These are phyloP conservation scores for Nomada fabriciana DNA, from an alignment of 2,888 invertebrate species.

Conservation along the genomic window DNA sequence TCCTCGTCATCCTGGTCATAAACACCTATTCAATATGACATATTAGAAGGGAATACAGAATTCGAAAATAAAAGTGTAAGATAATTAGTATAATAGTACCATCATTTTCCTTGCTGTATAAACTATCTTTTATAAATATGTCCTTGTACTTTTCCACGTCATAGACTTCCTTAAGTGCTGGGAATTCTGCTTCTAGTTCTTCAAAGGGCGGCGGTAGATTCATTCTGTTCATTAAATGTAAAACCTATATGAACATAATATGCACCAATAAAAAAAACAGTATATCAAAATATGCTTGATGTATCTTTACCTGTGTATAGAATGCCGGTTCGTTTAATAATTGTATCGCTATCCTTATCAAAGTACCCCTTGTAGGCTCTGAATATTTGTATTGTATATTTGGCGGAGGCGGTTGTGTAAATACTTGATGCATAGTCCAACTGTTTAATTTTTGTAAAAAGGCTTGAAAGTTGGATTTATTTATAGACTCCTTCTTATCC, in stretches of 20 bases:
- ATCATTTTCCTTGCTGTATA: constrained; percentile 71
- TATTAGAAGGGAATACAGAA: constrained; percentile 4
- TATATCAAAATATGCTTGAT: background rate
- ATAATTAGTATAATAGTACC: constrained; percentile 28
- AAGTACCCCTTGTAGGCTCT: constrained; percentile 89
- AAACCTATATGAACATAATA: constrained; percentile 85
- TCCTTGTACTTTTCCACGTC: constrained; percentile 79
- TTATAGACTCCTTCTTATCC: constrained; percentile 60
- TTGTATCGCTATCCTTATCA: constrained; percentile 91
- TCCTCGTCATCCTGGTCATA: constrained; percentile 84
- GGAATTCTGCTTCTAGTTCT: constrained; percentile 83
- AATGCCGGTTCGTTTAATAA: constrained; percentile 92
- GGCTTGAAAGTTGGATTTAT: constrained; percentile 77
- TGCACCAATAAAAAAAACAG: constrained; percentile 14
- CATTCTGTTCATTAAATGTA: constrained; percentile 98
- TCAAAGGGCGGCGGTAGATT: constrained; percentile 94
- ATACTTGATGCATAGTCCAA: constrained; percentile 87
- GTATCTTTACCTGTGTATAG: constrained; percentile 86
- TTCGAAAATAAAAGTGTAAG: background rate
- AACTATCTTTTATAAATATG: constrained; percentile 74
- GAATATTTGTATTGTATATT: constrained; percentile 93
- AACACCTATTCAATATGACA: constrained; percentile 11
- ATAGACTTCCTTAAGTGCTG: constrained; percentile 78
- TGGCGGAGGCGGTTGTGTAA: constrained; percentile 91
- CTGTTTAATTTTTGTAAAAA: constrained; percentile 87